Percentiles rank a stretch among this genome's conserved stretches.
phyloP scores from a whole-genome alignment of 2,888 invertebrate species.

The Calameuta idolon region DNA sequence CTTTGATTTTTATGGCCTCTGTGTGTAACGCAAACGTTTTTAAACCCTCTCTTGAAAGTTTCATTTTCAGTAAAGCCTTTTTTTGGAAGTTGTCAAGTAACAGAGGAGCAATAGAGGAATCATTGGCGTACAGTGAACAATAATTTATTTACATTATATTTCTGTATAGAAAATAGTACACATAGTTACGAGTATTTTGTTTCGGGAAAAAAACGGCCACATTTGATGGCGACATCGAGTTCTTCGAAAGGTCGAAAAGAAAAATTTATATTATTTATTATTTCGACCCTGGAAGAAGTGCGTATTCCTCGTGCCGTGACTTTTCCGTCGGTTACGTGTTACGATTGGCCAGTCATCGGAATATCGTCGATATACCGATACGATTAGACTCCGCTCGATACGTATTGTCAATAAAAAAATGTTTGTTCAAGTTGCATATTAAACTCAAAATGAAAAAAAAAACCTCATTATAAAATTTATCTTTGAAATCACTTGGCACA shows the following conservation, averaged over 20 bases:
- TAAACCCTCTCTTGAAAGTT: neutral
- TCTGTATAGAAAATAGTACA: constrained; percentile 21
- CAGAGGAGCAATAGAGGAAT: neutral
- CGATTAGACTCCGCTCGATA: neutral
- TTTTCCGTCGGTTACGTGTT: neutral
- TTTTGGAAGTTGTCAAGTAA: neutral
- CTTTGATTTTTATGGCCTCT: neutral
- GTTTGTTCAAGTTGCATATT: neutral
- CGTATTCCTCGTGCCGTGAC: neutral
- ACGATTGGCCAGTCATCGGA: neutral
- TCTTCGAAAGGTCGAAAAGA: constrained; percentile 15
- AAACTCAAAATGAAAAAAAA: neutral
- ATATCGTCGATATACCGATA: neutral
- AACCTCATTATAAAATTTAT: neutral
- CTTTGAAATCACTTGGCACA: neutral
- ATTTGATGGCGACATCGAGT: constrained; percentile 2
- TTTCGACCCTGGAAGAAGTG: constrained; percentile 6
- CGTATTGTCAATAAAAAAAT: neutral
- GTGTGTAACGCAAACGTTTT: neutral
- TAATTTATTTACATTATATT: constrained; percentile 21
- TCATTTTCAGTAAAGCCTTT: neutral
- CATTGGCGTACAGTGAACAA: neutral
- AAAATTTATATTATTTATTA: neutral
- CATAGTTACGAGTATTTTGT: constrained; percentile 22
- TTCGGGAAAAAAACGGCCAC: neutral